Percentiles rank a stretch among this genome's conserved stretches.
Evolutionary conservation across 1,140 invertebrate species (phyloP).

Genomic region (Drepana arcuata): DNA sequence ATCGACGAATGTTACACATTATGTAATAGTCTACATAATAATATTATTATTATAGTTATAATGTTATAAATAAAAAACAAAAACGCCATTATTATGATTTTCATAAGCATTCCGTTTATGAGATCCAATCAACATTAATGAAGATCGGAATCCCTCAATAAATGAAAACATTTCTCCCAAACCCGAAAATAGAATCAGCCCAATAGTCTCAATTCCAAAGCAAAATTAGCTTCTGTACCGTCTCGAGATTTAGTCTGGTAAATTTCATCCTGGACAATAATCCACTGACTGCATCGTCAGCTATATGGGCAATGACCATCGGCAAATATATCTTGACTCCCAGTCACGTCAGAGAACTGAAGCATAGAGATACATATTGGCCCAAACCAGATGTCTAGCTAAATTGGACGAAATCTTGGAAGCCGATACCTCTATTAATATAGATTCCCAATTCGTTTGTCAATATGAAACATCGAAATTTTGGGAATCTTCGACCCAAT

Average conservation of each 20-base stretch:
- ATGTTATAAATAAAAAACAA: too few species aligned
- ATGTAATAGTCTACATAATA: too few species aligned
- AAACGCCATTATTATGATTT: too few species aligned
- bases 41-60: too few species aligned
- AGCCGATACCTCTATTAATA: slow-evolving; percentile 22
- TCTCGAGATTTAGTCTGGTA: slow-evolving; percentile 17
- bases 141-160: too few species aligned
- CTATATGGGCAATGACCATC: slow-evolving; percentile 12
- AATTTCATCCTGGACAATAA: slow-evolving; percentile 27
- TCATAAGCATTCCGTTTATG: too few species aligned
- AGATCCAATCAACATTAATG: too few species aligned
- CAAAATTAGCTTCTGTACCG: slow-evolving; percentile 19
- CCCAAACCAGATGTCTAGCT: slow-evolving; percentile 7
- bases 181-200: too few species aligned
- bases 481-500: slow-evolving; percentile 6
- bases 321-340: slow-evolving; percentile 11
- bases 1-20: too few species aligned
- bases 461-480: slow-evolving; percentile 12
- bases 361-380: slow-evolving; percentile 1
- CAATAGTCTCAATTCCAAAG: too few species aligned
- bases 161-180: too few species aligned
- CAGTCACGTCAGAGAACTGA: neutral
- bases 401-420: slow-evolving; percentile 11
- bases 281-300: slow-evolving; percentile 23
- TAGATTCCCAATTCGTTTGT: slow-evolving; percentile 20